Base-by-base conservation (phyloP, 1,140 invertebrate genomes). In the Hylyphantes graminicola region DNA sequence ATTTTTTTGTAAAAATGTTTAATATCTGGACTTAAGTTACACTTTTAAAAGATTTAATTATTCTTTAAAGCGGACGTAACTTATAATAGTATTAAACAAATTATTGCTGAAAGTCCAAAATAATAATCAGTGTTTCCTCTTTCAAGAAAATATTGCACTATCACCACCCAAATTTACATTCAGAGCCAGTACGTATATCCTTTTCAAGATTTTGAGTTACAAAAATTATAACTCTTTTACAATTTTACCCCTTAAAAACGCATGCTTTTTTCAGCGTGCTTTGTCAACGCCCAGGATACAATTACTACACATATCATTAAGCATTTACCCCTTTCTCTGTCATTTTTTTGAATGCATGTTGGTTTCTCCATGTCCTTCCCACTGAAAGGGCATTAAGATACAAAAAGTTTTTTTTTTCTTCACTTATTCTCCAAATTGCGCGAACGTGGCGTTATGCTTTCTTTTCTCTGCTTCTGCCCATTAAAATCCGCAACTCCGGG, bases 361-460 rank as follows among this genome's bases (percentile, higher is more conserved):
- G 63, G 50, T 54, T n/a, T 51, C 35, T 70, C 67, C 17, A n/a
- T 21, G 21, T 19, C 50, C 19, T 63, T 50, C 53, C 51, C 55
- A 35, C 48, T 9, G 35, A 53, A 68, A 59, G 54, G 53, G 72
- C 80, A 83, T 83, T 83, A 74, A 83, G 80, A 83, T 83, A 83
- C 80, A 83, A 83, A 35, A 83, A 83, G 80, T 83, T 83, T 74
- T 35, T 83, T 74, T 35, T 35, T 35, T 35, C 35, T 35, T 63
- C 80, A 83, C 80, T 83, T 83, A 73, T 83, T 83, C 70, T 83
- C 75, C 80, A 83, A 83, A 83, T 83, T 83, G 80, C 79, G 79
- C 57, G 79, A 68, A 82, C 70, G 80, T 74, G 80, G 80, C 80
- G 80, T 83, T 72, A 83, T 74, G 72, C 50, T 64, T 83, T 83